Conservation (phyloP, 2,888 invertebrate genomes). For the Perdita meconis region DNA sequence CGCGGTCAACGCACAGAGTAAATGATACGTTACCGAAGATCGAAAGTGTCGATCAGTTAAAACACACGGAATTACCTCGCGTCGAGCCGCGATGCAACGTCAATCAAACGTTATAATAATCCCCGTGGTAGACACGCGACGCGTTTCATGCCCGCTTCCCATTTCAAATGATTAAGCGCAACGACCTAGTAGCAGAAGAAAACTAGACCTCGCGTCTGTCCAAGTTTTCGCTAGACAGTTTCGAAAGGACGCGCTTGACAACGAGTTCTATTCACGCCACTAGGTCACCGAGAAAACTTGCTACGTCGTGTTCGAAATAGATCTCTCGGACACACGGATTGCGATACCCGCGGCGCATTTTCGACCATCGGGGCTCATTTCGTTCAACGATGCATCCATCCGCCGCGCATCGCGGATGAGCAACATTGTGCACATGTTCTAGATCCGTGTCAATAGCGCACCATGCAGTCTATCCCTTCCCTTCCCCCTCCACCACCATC, state of each 20-base stretch:
- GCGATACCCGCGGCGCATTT: slow-evolving; percentile 52
- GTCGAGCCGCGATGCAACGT: not conserved
- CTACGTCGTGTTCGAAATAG: slow-evolving; percentile 72
- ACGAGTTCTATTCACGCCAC: slow-evolving; percentile 80
- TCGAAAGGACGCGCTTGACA: slow-evolving; percentile 76
- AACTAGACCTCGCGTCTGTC: slow-evolving; percentile 69
- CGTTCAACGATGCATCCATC: slow-evolving; percentile 49
- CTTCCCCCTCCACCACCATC: not conserved
- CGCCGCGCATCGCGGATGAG: slow-evolving; percentile 21
- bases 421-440: slow-evolving; percentile 25
- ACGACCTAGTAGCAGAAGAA: slow-evolving; percentile 64
- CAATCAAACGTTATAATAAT: slow-evolving; percentile 26
- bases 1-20: not conserved
- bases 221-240: slow-evolving; percentile 76
- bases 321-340: slow-evolving; percentile 65
- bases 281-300: slow-evolving; percentile 80
- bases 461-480: not conserved
- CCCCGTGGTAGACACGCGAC: slow-evolving; percentile 10
- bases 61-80: not conserved
- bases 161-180: slow-evolving; percentile 57
- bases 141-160: slow-evolving; percentile 31
- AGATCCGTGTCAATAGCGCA: slow-evolving; percentile 5
- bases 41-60: not conserved
- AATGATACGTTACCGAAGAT: not conserved
- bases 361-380: slow-evolving; percentile 49